Evolutionary conservation across 2,888 invertebrate genomes (phyloP).

Genomic region (Chymomyza procnemis): DNA sequence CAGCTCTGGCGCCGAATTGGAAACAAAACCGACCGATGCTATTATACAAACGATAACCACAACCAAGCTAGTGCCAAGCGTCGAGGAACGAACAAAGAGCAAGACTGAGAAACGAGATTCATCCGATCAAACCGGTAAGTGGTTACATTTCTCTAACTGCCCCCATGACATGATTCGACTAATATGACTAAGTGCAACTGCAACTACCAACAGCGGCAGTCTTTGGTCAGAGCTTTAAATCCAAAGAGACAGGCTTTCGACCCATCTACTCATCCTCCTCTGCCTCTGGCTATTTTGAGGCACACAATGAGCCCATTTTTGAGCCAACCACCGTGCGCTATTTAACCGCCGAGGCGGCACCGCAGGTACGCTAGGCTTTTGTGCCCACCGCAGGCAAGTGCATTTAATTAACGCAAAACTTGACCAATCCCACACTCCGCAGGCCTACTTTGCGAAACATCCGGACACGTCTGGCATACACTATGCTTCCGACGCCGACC

Average conservation of each 20-base stretch:
- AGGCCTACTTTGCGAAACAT: conserved; percentile 50
- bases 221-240: background rate
- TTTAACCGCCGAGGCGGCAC: conserved; percentile 63
- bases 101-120: conserved; percentile 70
- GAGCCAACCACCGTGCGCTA: conserved; percentile 66
- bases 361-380: conserved; percentile 55
- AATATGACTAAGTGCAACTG: background rate
- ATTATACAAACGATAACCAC: conserved; percentile 32
- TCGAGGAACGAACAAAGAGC: conserved; percentile 54
- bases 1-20: conserved; percentile 35
- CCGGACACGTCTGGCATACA: conserved; percentile 36
- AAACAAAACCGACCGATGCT: conserved; percentile 26
- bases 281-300: conserved; percentile 38
- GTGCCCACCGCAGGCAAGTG: conserved; percentile 14
- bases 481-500: conserved; percentile 47
- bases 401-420: conserved; percentile 36
- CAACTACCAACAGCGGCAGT: background rate
- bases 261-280: conserved; percentile 50
- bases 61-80: conserved; percentile 52
- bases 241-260: conserved; percentile 65
- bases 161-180: background rate
- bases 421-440: background rate
- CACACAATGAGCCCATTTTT: conserved; percentile 41
- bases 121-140: conserved; percentile 61
- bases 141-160: background rate